Conservation (phyloP, 2,888 invertebrate species). For the Mechanitis messenoides region DNA sequence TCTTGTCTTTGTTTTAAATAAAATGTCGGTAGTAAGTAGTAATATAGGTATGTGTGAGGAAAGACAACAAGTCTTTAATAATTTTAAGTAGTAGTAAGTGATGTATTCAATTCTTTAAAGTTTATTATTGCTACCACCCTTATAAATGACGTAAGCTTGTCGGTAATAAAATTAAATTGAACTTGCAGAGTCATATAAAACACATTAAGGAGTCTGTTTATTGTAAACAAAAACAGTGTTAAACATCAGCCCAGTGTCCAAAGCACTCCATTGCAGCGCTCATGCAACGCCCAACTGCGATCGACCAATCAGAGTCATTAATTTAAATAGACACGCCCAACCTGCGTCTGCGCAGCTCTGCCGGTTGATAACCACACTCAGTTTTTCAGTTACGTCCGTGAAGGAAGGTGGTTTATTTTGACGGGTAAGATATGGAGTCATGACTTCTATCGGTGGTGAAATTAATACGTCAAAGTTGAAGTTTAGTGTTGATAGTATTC, state of each 20-base stretch:
- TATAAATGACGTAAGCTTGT: conserved; percentile 55
- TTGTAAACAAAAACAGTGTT: conserved; percentile 70
- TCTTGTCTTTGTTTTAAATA: too few relatives aligned
- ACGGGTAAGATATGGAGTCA: conserved; percentile 32
- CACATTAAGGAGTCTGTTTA: conserved; percentile 68
- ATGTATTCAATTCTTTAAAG: neutral
- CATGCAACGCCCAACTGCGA: conserved; percentile 47
- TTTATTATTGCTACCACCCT: conserved; percentile 28
- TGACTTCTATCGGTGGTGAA: conserved; percentile 64
- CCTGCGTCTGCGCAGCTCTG: conserved; percentile 52
- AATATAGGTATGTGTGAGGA: too few relatives aligned
- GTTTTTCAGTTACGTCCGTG: conserved; percentile 58
- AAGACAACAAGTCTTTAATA: too few relatives aligned
- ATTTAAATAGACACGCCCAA: conserved; percentile 55
- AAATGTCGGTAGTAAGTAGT: too few relatives aligned
- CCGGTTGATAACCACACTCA: conserved; percentile 43
- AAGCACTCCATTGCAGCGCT: conserved; percentile 52
- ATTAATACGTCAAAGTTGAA: conserved; percentile 69
- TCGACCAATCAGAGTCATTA: conserved; percentile 50
- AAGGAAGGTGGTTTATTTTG: conserved; percentile 32
- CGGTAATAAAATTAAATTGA: conserved; percentile 62
- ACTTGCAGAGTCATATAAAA: conserved; percentile 70
- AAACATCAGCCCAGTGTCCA: conserved; percentile 57
- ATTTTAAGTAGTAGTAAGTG: too few relatives aligned
- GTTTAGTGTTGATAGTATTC: conserved; percentile 83